Evolutionary conservation across 92 coral and sea anemone genomes (phyloP).

Genomic region (Umimayanthus chanpuru): DNA sequence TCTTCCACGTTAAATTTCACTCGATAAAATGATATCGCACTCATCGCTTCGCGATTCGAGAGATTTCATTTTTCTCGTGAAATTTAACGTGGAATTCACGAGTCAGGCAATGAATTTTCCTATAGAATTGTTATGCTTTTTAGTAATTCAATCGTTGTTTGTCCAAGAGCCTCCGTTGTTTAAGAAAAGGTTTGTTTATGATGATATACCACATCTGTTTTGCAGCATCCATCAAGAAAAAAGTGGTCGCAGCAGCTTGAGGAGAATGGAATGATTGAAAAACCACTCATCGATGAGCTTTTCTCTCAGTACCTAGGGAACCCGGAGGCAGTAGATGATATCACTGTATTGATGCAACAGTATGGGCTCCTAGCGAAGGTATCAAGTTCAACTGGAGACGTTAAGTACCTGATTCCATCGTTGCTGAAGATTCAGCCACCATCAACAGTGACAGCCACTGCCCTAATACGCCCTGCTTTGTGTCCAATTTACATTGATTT

Average conservation of each 20-base stretch:
- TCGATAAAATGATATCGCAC: too few species aligned
- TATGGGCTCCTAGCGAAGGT: neutral
- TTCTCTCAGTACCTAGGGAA: neutral
- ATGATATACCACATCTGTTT: neutral
- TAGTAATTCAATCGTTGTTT: too few species aligned
- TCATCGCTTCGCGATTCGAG: too few species aligned
- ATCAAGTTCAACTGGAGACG: neutral
- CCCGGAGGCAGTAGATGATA: neutral
- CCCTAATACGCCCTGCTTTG: neutral
- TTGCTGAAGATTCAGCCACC: neutral
- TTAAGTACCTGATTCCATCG: neutral
- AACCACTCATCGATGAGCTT: neutral
- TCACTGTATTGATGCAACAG: neutral
- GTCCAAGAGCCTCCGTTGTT: too few species aligned
- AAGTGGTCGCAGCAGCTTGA: neutral
- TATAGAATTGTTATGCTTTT: too few species aligned
- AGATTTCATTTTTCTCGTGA: too few species aligned
- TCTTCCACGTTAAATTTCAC: too few species aligned
- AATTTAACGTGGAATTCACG: too few species aligned
- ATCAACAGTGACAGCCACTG: neutral
- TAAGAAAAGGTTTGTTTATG: too few species aligned
- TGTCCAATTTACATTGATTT: neutral
- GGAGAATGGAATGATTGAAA: neutral
- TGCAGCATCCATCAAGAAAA: neutral
- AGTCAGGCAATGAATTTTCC: too few species aligned